Base-by-base conservation (phyloP, 2,797 vertebrate species). In the Lophotriccus pileatus region DNA sequence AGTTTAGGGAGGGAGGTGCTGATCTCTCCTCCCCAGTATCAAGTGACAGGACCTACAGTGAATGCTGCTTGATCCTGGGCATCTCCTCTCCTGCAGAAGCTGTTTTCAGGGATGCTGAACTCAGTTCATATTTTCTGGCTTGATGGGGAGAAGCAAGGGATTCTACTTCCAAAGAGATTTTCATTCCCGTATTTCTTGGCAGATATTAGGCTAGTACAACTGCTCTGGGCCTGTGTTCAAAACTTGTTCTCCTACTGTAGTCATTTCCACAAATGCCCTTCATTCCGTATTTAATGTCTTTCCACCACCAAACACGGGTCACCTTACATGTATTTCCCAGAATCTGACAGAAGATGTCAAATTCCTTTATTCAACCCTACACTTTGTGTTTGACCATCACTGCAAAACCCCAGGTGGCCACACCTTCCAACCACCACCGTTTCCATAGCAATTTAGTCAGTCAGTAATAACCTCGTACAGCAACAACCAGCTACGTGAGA, bases 321-420 rank as follows among this genome's bases (percentile, higher is more conserved):
- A 47, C 41, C 10, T 69, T 30, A 28, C 8, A 8, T n/a, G 1
- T n/a, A 46, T 82, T 93, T 89, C 58, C 30, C 46, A 58, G 14
- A 39, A 39, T 62, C n/a, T 36, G 36, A 46, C 13, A 87, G 27
- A 60, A 68, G 46, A 41, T 28, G 10, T 13, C 5, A 87, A 80
- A 81, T 30, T 75, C 32, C 37, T 36, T 76, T 69, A 37, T 77
- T 83, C 28, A 60, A 17, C 13, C 21, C 74, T 47, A 60, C 14
- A 43, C 34, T 7, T 5, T 30, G 8, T 0, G 0, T 59, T 64
- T 80, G 59, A n/a, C 10, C 13, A n/a, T 36, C 10, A 17, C 13
- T 53, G 36, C 75, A 64, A 73, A 81, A 91, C 6, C 27, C 12
- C 59, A 36, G 30, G 34, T 37, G n/a, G 18, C 27, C 41, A 30